phyloP scores from a whole-genome alignment of 2,888 invertebrate species.

The Melanostoma scalare region DNA sequence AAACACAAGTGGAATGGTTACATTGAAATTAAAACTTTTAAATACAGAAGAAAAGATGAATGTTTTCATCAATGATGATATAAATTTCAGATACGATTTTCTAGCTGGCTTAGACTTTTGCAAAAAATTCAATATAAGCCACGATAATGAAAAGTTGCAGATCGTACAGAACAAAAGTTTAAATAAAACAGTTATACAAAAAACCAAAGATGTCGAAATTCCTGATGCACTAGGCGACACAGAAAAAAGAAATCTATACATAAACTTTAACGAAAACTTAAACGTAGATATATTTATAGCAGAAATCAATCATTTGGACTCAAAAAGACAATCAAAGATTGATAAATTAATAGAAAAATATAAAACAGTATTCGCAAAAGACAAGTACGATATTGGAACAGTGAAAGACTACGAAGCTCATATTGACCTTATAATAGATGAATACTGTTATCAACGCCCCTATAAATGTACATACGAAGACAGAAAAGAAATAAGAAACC shows the following conservation, averaged over 20 bases:
- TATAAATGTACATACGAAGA: not conserved
- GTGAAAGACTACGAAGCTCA: constrained; percentile 74
- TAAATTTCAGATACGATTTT: constrained; percentile 63
- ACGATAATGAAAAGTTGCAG: constrained; percentile 26
- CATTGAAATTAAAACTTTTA: constrained; percentile 57
- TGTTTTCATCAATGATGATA: constrained; percentile 54
- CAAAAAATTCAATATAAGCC: constrained; percentile 48
- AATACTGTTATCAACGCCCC: constrained; percentile 64
- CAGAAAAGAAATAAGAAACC: no score
- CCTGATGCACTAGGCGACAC: constrained; percentile 5
- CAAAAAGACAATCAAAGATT: constrained; percentile 60
- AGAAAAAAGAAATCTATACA: constrained; percentile 28
- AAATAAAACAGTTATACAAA: constrained; percentile 53
- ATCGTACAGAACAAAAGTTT: no score
- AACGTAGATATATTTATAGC: constrained; percentile 6
- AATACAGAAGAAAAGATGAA: constrained; percentile 52
- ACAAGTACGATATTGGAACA: constrained; percentile 75
- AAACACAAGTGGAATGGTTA: no score
- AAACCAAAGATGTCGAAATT: not conserved
- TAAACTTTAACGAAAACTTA: no score
- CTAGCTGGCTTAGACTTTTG: constrained; percentile 62
- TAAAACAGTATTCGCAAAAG: constrained; percentile 73
- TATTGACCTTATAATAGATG: constrained; percentile 67
- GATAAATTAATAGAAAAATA: constrained; percentile 70
- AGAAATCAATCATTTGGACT: constrained; percentile 34